Base-by-base conservation (phyloP, 2,797 vertebrate species). In the Oryzias sinensis region DNA sequence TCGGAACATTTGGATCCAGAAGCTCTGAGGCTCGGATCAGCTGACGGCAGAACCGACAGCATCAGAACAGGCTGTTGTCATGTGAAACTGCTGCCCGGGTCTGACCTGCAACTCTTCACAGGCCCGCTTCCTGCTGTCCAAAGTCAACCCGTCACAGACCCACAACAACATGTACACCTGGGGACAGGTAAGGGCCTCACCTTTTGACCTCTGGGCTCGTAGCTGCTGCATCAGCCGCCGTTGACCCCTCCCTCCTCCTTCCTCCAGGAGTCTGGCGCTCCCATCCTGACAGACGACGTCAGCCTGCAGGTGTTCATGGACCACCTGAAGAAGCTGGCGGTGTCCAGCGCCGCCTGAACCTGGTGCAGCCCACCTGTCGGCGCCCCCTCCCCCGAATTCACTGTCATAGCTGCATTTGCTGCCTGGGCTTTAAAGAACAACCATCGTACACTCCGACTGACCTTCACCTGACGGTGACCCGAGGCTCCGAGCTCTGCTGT, bases 301-400 rank as follows among this genome's bases (percentile, higher is more conserved):
- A 99, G 96, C 70, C 93, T 99, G 74, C 97, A 99, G 88, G 97
- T 99, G 47, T 99, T 99, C 77, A 99, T 99, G 97, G 97, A 98
- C 86, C 97, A 99, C 82, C 91, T 99, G 82, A 99, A 99, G 92
- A 98, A 98, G 79, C 92, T 99, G 0, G 97, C 97, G 0, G 97
- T 99, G 22, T 98, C 96, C 65, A 98, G 96, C 69, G 95, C 97
- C 43, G 95, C 96, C 68, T 89, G 63, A 85, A 0, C 40, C 9
- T 4, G 11, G 13, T 37, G 4, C 13, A 9, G 16, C 47, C 47
- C 14, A n/a, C 46, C 49, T 37, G 14, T 16, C 42, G 2, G 5
- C 40, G 4, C 15, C 9, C 40, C n/a, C 14, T 8, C 44, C 9
- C 1, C n/a, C 3, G 2, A 9, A 8, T 9, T 18, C 43, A 6